Base-by-base conservation (phyloP, 2,113 vertebrate genomes). In the Macroglossus sobrinus region DNA sequence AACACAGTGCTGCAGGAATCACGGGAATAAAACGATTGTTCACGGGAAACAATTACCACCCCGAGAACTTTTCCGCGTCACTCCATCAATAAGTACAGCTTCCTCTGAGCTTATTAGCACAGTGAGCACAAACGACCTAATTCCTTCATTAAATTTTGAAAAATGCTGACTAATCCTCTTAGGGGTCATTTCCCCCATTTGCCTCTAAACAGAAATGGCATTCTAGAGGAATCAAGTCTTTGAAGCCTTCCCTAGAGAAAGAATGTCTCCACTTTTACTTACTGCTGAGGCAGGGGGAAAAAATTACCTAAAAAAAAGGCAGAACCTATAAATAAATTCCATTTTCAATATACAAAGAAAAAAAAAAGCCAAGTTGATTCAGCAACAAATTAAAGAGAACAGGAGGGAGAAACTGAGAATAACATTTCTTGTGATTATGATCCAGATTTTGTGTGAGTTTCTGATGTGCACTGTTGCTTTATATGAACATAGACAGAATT, bases 131-230 rank as follows among this genome's bases (percentile, higher is more conserved):
- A 57, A 88, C 45, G 84, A 95, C 71, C 85, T 85, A 76, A 95
- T 93, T 91, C 75, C 35, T 88, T 94, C 96, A 94, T 94, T 75
- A 96, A 84, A 89, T 55, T 80, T 75, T 80, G 53, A 81, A 93
- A 93, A 93, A 89, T 79, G 71, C 50, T 43, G 79, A 82, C 92
- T 94, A 93, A 89, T 89, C 91, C 84, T 90, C 63, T 97, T 59
- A 89, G 45, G 14, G 68, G 88, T 78, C 76, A 85, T 45, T 76
- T 61, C 55, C 81, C 13, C 33, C 64, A 71, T 59, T 79, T 66
- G 68, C n/a, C 69, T 74, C 55, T 89, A 84, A 94, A 88, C 3
- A 91, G 47, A 92, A 95, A 50, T 19, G 71, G 78, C 95, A 96
- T 72, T 69, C 45, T 71, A 85, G 66, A 84, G 76, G 90, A 95